Evolutionary conservation across 2,888 invertebrate genomes (phyloP).

Genomic region (Siphlonurus alternatus): DNA sequence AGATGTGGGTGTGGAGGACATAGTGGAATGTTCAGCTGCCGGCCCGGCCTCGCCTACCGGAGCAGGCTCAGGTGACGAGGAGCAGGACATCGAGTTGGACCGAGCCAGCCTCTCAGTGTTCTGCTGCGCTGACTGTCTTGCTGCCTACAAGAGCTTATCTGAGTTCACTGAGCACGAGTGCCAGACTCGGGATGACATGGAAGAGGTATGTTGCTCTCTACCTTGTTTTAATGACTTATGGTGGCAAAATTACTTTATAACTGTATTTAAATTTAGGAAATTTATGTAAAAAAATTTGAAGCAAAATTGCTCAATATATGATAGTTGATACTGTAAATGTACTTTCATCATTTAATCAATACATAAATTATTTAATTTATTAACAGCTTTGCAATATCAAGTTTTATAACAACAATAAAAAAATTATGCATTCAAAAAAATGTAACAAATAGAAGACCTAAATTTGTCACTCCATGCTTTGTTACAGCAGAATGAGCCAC

Average conservation of each 20-base stretch:
- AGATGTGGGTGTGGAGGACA: not conserved
- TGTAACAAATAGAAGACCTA: too few species aligned
- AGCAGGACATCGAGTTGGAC: not conserved
- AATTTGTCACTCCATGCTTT: too few species aligned
- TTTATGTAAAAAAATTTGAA: not conserved
- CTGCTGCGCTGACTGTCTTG: not conserved
- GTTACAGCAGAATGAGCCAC: not conserved
- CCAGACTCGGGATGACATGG: not conserved
- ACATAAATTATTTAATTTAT: too few species aligned
- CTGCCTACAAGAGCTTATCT: not conserved
- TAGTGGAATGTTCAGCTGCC: too few species aligned
- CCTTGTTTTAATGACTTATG: too few species aligned
- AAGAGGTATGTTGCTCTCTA: too few species aligned
- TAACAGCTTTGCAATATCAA: too few species aligned
- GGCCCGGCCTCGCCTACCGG: not conserved
- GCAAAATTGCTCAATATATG: too few species aligned
- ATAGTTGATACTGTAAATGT: too few species aligned
- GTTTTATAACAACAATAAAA: too few species aligned
- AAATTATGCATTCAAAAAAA: too few species aligned
- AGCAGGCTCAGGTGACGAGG: not conserved
- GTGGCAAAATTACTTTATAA: not conserved
- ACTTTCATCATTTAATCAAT: too few species aligned
- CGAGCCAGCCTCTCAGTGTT: not conserved
- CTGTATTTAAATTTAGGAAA: not conserved
- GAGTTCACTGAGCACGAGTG: not conserved